Conservation (phyloP, 1,140 invertebrate genomes). For the Littorina saxatilis region DNA sequence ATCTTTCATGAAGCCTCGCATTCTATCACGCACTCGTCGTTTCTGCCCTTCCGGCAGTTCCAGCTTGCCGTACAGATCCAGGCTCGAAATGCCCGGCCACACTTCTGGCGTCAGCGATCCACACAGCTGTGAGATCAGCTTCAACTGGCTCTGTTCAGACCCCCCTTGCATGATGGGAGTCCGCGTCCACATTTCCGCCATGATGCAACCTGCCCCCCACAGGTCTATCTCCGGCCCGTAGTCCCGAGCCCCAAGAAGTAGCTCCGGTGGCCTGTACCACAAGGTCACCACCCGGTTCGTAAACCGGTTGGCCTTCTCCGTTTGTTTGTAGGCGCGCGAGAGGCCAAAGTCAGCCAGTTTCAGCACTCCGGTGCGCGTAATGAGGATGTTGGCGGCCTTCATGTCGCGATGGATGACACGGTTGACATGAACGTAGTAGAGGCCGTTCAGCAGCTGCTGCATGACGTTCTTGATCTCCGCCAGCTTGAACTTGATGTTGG, state of each 20-base stretch:
- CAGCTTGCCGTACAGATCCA: constrained; percentile 95
- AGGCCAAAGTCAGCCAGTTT: constrained; percentile 80
- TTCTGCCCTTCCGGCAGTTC: constrained; percentile 94
- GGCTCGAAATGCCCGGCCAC: constrained; percentile 93
- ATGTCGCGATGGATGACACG: constrained; percentile 96
- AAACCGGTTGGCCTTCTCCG: constrained; percentile 84
- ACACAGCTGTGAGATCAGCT: constrained; percentile 96
- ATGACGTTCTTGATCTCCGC: constrained; percentile 98
- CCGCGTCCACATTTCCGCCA: constrained; percentile 99
- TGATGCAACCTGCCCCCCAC: constrained; percentile 99
- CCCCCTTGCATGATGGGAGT: constrained; percentile 88
- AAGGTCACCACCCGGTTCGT: constrained; percentile 98
- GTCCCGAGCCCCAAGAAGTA: constrained; percentile 93
- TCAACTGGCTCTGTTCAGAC: constrained; percentile 96
- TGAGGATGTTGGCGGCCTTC: constrained; percentile 99
- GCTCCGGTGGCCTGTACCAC: constrained; percentile 96
- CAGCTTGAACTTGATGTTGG: constrained; percentile 95
- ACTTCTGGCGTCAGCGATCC: constrained; percentile 95
- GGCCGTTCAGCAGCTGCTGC: constrained; percentile 96
- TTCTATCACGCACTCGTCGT: constrained; percentile 90
- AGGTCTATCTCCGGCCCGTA: constrained; percentile 95
- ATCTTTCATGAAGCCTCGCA: constrained; percentile 95
- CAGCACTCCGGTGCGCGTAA: constrained; percentile 95
- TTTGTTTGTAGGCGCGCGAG: constrained; percentile 86
- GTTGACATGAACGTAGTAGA: constrained; percentile 98